Base-by-base conservation (phyloP, 1,140 invertebrate species). In the Neuroterus valhalla region DNA sequence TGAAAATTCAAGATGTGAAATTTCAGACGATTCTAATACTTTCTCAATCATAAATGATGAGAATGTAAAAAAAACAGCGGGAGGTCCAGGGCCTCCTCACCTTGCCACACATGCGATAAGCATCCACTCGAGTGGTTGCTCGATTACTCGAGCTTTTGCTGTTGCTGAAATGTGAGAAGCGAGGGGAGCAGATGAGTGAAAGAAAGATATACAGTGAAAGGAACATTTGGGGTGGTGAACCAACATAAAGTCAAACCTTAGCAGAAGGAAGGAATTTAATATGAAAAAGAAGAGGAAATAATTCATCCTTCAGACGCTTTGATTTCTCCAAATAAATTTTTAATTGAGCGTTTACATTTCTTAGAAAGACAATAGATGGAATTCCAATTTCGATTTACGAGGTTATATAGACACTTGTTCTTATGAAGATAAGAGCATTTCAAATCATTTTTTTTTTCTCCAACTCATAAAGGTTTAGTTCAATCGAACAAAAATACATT, bases 141-240 rank as follows among this genome's bases (percentile, higher is more conserved):
- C 55, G 55, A 62, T 62, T 62, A 26, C 55, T 62, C 55, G 6
- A 14, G 12, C 55, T 62, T 62, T 62, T 62, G 26, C 26, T 23
- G 14, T 31, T n/a, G 55, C 55, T 62, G 55, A 62, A 62, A 62
- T 62, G 15, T 62, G 55, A 62, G 55, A 62, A 26, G 23, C 55
- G 31, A 62, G 23, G 55, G 55, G 23, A 62, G n/a, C 55, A 31
- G 55, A 62, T 62, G 55, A 62, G 55, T 62, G 55, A 62, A 62
- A 62, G 55, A 62, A 62, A 62, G 55, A 62, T 62, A 55, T 55
- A 55, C 23, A 55, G 23, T 21, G 11, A 11, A 23, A 62, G 23
- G n/a, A 62, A 62, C 55, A 14, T 62, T 62, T 62, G 55, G 55
- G 52, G 14, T n/a, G 55, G n/a, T 62, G 15, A 62, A 62, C 14